Base-by-base conservation (phyloP, 2,888 invertebrate genomes). In the Pocota personata region DNA sequence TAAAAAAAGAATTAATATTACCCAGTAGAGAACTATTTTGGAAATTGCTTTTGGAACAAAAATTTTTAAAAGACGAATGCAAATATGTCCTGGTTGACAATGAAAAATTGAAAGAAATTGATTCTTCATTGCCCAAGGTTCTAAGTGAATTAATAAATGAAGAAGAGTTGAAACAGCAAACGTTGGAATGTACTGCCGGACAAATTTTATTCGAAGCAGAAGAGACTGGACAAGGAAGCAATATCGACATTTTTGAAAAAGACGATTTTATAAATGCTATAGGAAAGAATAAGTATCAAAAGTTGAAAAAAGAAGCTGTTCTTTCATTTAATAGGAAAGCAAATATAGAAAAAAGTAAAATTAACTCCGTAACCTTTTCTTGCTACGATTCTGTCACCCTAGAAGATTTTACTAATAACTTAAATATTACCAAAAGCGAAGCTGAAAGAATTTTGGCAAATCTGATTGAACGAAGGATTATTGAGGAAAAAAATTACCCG, bases 11-110 rank as follows among this genome's bases (percentile, higher is more conserved):
- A n/a, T 7, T 57, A 2, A 6, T 3, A 5, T 3, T 57, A 16
- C 55, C 55, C 4, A 57, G 55, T 14, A 30, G 55, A 32, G 55
- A 32, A 32, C 8, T 8, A 57, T 57, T 57, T 32, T 57, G 55
- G 55, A 57, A 57, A 12, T 16, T 30, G 1, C 32, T 57, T 7
- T 7, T 57, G 8, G 10, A 57, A 32, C 27, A 30, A 16, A n/a
- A 16, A 32, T n/a, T 57, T 14, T 19, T 57, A 14, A 32, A 10
- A 5, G 32, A 57, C 8, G 30, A 57, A 30, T 6, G 16, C 0
- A 57, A 57, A 16, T 57, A 57, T 16, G 55, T 57, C 1, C n/a
- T 57, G 3, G 24, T 50, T 10, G 35, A 21, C 8, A 50, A 12
- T 1, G 19, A 48, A 48, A 48, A 48, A 16, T 16, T 46, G 16